Evolutionary conservation across 2,888 invertebrate genomes (phyloP), one percentile per base, ranked within the genome.

Genomic region (Lithophane semibrunnea): DNA sequence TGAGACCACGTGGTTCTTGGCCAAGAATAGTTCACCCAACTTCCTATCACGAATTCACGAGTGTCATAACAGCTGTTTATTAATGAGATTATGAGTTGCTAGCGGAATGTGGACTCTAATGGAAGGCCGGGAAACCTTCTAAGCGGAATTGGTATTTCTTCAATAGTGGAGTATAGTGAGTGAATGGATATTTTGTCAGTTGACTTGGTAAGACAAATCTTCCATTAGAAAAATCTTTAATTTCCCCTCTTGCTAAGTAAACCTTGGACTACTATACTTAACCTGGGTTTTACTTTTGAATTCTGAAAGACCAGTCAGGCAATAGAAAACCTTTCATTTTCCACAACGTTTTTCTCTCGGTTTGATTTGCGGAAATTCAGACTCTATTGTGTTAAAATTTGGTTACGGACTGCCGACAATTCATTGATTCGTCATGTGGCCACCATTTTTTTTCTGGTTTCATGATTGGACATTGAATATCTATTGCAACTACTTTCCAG

Each of bases 1-100:
- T 61, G 37, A n/a, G 29, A 79, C 70, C 82, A 84, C 85, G 85
- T 80, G 82, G 73, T 52, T 54, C 18, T 42, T 58, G 37, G 69
- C 85, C 73, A 84, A 80, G 85, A 82, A 82, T 82, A 82, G 44
- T 58, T 63, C 73, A 61, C 52, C 68, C 73, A 18, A n/a, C 72
- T 73, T 79, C 73, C 49, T 66, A 84, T 58, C 61, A 63, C 24
- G 79, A 58, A 66, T 79, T 58, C 66, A 63, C 24, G 70, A 58
- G 70, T 79, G 80, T 70, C 56, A 79, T 79, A 71, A 80, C 37
- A 42, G 44, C 21, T 9, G 52, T 37, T 70, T 78, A 70, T 68
- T 83, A 77, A 83, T 68, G 78, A 29, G 78, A 68, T 79, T 78
- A 77, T 66, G 76, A 16, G 79, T 64, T 79, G 65, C 56, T 79